Percentiles rank a stretch among this genome's conserved stretches.
phyloP scores from a whole-genome alignment of 2,888 invertebrate species.

The Standfussiana lucernea region DNA sequence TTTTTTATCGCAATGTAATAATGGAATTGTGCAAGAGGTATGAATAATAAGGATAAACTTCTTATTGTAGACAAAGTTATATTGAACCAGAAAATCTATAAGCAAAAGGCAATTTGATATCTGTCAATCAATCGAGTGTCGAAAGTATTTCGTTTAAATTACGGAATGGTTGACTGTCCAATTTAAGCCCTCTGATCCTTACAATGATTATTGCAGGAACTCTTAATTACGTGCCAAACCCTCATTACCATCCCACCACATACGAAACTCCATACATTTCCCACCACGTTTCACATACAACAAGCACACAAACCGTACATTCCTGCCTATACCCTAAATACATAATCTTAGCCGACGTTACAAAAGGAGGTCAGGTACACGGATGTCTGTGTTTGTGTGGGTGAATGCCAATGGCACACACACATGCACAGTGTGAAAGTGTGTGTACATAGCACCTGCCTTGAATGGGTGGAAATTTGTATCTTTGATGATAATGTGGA shows the following conservation, averaged over 20 bases:
- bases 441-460: constrained; percentile 44
- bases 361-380: constrained; percentile 69
- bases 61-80: not conserved
- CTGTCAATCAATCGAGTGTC: too few species aligned
- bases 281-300: constrained; percentile 33
- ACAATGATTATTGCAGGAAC: not conserved
- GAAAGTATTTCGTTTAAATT: not conserved
- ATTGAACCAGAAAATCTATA: not conserved
- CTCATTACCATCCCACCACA: not conserved
- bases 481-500: not conserved
- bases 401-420: constrained; percentile 72
- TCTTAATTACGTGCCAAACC: not conserved
- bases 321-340: constrained; percentile 77
- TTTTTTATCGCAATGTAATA: not conserved
- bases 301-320: constrained; percentile 66
- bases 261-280: constrained; percentile 31
- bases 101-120: too few species aligned
- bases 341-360: constrained; percentile 75
- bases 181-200: too few species aligned
- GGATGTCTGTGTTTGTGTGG: constrained; percentile 57
- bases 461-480: constrained; percentile 38
- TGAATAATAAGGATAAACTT: not conserved
- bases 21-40: not conserved
- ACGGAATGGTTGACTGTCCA: too few species aligned
- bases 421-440: constrained; percentile 63